A percentile compares a stretch with the other conserved stretches of the same genome.
Conservation (phyloP, 2,113 vertebrate genomes). For the Cyprinodon tularosa region DNA sequence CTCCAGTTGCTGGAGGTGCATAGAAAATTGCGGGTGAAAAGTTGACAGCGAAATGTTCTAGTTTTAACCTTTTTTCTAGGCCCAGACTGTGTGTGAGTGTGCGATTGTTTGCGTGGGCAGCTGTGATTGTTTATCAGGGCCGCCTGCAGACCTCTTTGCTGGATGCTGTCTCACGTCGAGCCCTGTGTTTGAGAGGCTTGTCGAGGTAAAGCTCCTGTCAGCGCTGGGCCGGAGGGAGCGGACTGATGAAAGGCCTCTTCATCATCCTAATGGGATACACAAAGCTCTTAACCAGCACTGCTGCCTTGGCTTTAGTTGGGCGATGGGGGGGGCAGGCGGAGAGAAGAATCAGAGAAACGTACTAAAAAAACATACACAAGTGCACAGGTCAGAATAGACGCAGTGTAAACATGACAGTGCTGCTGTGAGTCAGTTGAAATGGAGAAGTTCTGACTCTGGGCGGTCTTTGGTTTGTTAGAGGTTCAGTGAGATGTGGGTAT, state of each 20-base stretch:
- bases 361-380: conserved; percentile 44
- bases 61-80: conserved; percentile 20
- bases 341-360: conserved; percentile 27
- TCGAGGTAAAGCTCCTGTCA: conserved; percentile 81
- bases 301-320: conserved; percentile 66
- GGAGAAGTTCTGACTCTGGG: conserved; percentile 39
- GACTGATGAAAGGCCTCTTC: conserved; percentile 81
- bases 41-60: conserved; percentile 37
- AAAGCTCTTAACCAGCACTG: conserved; percentile 78
- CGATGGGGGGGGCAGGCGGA: conserved; percentile 46
- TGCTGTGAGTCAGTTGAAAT: conserved; percentile 27
- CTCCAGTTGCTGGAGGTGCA: conserved; percentile 29
- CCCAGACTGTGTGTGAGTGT: conserved; percentile 21
- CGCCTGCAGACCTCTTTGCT: conserved; percentile 56
- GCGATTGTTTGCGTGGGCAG: conserved; percentile 22
- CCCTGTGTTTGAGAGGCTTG: conserved; percentile 75
- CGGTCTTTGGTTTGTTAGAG: conserved; percentile 36
- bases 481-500: conserved; percentile 48
- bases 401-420: conserved; percentile 50
- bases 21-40: conserved; percentile 42
- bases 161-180: conserved; percentile 72
- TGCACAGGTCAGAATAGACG: conserved; percentile 46
- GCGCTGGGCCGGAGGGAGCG: conserved; percentile 73
- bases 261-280: conserved; percentile 83
- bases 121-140: conserved; percentile 47